These are phyloP conservation scores for Macroglossus sobrinus DNA, from an alignment of 2,113 vertebrate genomes.

Conservation along the genomic window DNA sequence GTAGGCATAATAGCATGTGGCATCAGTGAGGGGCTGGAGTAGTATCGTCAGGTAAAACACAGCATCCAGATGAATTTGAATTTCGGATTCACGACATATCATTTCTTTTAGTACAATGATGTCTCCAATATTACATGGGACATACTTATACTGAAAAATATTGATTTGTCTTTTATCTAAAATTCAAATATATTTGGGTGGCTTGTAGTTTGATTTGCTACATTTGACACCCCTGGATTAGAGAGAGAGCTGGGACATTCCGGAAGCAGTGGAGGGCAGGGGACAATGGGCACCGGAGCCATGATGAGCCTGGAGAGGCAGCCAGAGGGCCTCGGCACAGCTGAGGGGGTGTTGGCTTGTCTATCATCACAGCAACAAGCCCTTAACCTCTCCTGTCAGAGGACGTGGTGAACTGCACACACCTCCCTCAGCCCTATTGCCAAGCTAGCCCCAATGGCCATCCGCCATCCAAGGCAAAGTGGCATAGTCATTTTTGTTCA, in stretches of 20 bases:
- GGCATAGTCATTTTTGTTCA: not conserved
- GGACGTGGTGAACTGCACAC: not conserved
- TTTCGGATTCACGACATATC: not conserved
- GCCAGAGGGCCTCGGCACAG: no score
- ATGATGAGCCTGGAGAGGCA: not conserved
- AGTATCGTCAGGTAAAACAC: not conserved
- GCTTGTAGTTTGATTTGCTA: not conserved
- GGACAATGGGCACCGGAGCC: not conserved
- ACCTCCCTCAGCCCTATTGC: not conserved
- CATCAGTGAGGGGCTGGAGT: not conserved
- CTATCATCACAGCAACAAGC: not conserved
- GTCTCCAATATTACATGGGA: not conserved
- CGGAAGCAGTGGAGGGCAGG: fast-evolving
- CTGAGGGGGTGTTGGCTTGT: no score
- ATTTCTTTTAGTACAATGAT: not conserved
- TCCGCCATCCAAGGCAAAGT: not conserved
- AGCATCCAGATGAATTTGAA: not conserved
- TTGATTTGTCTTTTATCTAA: not conserved
- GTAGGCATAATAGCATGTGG: not conserved
- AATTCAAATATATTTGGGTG: not conserved
- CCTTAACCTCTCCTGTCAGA: not conserved
- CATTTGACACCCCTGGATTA: no score
- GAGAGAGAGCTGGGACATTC: not conserved
- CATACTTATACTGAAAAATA: not conserved
- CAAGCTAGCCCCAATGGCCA: no score